phyloP scores from a whole-genome alignment of 2,113 vertebrate genomes.

The Varanus salvator region DNA sequence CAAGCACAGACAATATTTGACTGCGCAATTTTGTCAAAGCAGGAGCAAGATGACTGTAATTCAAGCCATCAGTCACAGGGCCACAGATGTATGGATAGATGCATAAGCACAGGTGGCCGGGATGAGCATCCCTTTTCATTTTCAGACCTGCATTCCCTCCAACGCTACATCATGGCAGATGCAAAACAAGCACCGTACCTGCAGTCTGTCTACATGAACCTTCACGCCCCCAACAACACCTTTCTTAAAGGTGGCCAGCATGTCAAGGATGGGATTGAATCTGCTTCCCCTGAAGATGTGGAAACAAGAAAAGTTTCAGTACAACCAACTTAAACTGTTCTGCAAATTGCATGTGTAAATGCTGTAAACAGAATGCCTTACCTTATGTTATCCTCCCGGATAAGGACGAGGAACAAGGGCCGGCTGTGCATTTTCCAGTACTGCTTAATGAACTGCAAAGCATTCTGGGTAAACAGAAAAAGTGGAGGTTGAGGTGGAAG shows the following conservation, averaged over 20 bases:
- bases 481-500: neutral
- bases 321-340: neutral
- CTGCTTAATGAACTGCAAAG: conserved; percentile 97
- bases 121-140: neutral
- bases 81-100: too few species aligned
- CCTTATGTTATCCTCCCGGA: conserved; percentile 98
- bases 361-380: conserved; percentile 58
- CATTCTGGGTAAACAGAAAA: conserved; percentile 80
- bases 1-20: neutral
- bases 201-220: conserved; percentile 95
- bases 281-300: conserved; percentile 89
- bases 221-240: conserved; percentile 94
- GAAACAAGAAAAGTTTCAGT: conserved; percentile 31
- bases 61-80: neutral
- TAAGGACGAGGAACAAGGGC: conserved; percentile 94
- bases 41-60: neutral
- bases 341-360: neutral
- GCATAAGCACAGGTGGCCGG: too few species aligned
- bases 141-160: neutral
- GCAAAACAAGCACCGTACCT: conserved; percentile 79
- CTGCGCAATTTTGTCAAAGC: neutral
- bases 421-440: conserved; percentile 98
- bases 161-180: neutral
- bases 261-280: conserved; percentile 95
- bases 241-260: conserved; percentile 96